Conservation (phyloP, 2,888 invertebrate genomes). For the Eumacrocentrus americanus region DNA sequence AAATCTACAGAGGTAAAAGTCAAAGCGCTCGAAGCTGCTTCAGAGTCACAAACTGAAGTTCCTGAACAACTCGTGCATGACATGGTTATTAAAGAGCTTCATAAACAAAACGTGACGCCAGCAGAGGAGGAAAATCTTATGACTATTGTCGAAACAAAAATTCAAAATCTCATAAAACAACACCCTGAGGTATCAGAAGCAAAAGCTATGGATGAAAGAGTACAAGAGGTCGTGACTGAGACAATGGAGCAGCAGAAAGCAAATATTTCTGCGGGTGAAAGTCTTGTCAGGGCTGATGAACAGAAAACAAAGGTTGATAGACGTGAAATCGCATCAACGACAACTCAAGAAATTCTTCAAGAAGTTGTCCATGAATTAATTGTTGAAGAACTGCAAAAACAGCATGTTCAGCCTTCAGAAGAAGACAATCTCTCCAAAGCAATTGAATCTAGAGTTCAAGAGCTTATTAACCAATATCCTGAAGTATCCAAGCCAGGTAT, state of each 20-base stretch:
- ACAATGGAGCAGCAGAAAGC: slow-evolving; percentile 12
- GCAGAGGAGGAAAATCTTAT: slow-evolving; percentile 12
- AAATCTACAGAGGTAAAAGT: not conserved
- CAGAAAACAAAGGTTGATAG: not conserved
- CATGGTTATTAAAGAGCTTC: slow-evolving; percentile 1
- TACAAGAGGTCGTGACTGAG: slow-evolving; percentile 10
- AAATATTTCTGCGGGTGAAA: slow-evolving; percentile 1
- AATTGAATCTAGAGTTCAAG: slow-evolving; percentile 3
- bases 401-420: not conserved
- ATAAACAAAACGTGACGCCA: slow-evolving; percentile 12
- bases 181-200: slow-evolving; percentile 32
- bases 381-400: slow-evolving; percentile 13
- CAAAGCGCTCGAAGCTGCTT: not conserved
- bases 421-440: not conserved
- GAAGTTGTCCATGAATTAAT: slow-evolving; percentile 28
- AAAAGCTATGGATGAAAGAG: slow-evolving; percentile 28
- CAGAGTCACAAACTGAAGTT: slow-evolving; percentile 17
- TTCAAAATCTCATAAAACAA: slow-evolving; percentile 40
- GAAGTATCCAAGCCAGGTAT: not conserved
- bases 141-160: slow-evolving; percentile 24
- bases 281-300: slow-evolving; percentile 10
- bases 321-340: not conserved
- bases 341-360: not conserved
- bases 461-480: slow-evolving; percentile 5
- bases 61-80: slow-evolving; percentile 12